These are phyloP conservation scores for Dryomyza anilis DNA, from an alignment of 2,888 invertebrate genomes.

Conservation along the genomic window DNA sequence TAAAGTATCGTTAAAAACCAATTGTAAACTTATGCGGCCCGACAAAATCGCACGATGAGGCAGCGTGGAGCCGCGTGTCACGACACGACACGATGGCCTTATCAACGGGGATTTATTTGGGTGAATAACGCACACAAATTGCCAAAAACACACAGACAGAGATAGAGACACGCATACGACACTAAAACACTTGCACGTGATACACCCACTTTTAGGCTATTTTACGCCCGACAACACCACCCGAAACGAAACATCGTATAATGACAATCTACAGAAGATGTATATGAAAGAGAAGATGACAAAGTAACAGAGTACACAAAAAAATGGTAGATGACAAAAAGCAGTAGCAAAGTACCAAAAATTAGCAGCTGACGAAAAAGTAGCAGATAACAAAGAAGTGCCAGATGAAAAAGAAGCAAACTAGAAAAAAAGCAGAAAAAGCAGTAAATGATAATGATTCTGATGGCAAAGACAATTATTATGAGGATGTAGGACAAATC, in stretches of 20 bases:
- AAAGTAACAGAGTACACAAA: too few relatives aligned
- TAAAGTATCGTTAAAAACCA: conserved; percentile 18
- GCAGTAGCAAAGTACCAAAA: too few relatives aligned
- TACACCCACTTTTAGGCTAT: neutral
- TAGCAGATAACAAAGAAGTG: too few relatives aligned
- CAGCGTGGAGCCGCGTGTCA: neutral
- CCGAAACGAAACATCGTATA: too few relatives aligned
- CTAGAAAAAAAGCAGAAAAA: neutral
- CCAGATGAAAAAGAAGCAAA: neutral
- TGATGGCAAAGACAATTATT: conserved; percentile 13
- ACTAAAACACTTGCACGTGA: neutral
- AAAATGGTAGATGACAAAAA: too few relatives aligned
- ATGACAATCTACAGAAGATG: too few relatives aligned
- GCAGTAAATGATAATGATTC: neutral
- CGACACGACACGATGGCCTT: neutral
- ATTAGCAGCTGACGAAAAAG: too few relatives aligned
- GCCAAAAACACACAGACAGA: conserved; percentile 28
- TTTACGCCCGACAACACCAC: too few relatives aligned
- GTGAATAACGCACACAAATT: conserved; percentile 17
- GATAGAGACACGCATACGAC: neutral
- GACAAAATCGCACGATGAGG: neutral
- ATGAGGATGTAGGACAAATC: neutral
- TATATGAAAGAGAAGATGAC: too few relatives aligned
- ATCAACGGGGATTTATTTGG: conserved; percentile 8
- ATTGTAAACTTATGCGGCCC: conserved; percentile 15